These are phyloP conservation scores for Oreochromis grahami DNA, from an alignment of 2,797 vertebrate genomes.

Conservation along the genomic window DNA sequence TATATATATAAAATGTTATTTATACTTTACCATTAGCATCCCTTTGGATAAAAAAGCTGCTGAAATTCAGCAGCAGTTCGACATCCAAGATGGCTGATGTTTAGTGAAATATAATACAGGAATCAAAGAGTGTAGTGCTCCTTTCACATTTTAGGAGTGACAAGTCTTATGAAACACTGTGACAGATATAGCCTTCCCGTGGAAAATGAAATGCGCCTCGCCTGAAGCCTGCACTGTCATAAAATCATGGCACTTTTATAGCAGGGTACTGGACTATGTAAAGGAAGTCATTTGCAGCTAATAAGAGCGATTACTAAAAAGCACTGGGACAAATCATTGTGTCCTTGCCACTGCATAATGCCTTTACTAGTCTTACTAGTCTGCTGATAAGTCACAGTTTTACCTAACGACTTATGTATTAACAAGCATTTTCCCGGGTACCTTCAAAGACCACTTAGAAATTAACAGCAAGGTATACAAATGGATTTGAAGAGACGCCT, in stretches of 20 bases:
- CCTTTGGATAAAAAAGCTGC: background rate
- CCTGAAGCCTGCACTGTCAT: slow-evolving; percentile 49
- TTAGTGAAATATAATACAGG: slow-evolving; percentile 54
- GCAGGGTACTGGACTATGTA: slow-evolving; percentile 51
- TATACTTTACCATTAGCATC: background rate
- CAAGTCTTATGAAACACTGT: slow-evolving; percentile 55
- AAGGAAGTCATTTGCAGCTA: slow-evolving; percentile 62
- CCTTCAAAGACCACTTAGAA: slow-evolving; percentile 27
- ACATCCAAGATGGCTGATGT: slow-evolving; percentile 31
- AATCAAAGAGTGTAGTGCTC: slow-evolving; percentile 37
- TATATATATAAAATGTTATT: background rate
- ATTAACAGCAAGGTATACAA: slow-evolving; percentile 53
- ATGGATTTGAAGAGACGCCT: slow-evolving; percentile 42
- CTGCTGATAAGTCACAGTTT: slow-evolving; percentile 40
- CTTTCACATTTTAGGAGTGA: slow-evolving; percentile 58
- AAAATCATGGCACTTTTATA: slow-evolving; percentile 64
- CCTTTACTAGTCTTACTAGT: slow-evolving; percentile 28
- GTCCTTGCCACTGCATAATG: slow-evolving; percentile 49
- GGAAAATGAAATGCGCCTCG: slow-evolving; percentile 61
- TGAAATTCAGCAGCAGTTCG: slow-evolving; percentile 34
- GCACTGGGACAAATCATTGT: slow-evolving; percentile 64
- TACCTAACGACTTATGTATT: slow-evolving; percentile 4
- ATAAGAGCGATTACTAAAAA: slow-evolving; percentile 59
- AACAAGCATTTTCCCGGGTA: slow-evolving; percentile 33
- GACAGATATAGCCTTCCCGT: slow-evolving; percentile 50